Base-by-base conservation (phyloP, 1,140 invertebrate genomes). In the Aphidius gifuensis region DNA sequence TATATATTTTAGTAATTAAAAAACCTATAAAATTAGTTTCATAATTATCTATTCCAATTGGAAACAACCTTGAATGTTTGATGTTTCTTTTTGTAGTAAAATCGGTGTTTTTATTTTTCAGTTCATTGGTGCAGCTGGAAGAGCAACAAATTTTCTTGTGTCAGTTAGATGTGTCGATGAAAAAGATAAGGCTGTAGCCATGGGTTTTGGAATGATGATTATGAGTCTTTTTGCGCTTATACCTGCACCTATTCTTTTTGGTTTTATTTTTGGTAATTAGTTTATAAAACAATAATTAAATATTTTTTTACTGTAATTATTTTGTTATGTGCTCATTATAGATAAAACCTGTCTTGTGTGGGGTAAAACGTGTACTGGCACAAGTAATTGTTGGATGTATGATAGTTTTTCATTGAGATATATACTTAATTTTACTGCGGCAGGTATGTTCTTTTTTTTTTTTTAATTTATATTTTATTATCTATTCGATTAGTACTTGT, bases 371-470 rank as follows among this genome's bases (percentile, higher is more conserved):
- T 90, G 88, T 69, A 80, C 83, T 6, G 86, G 85, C 54, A 88
- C 83, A 45, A 88, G 88, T 57, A 90, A 90, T 70, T 90, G 88
- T 72, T 90, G 88, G 88, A 74, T 89, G 2, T 90, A 89, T 67
- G 85, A 89, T 71, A 84, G 86, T 8, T 82, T 84, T 64, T 81
- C 80, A 32, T 74, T 90, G 67, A 82, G 87, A 70, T 86, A 87
- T 66, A 80, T 83, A 21, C 68, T 90, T 40, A 89, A 89, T 73
- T 85, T 87, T 53, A 88, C 85, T 11, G 85, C 88, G 40, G 86
- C 83, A 64, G 74, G 85, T 87, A 68, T 73, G 78, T 78, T 62
- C 23, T 44, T n/a, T 32, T 45, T 1, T 21, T 53, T 55, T 8
- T 8, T 21, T 5, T 9, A 38, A 8, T 53, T 4, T 53, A 53